These are phyloP conservation scores for Clupea harengus DNA, from an alignment of 2,113 vertebrate species.

Conservation along the genomic window DNA sequence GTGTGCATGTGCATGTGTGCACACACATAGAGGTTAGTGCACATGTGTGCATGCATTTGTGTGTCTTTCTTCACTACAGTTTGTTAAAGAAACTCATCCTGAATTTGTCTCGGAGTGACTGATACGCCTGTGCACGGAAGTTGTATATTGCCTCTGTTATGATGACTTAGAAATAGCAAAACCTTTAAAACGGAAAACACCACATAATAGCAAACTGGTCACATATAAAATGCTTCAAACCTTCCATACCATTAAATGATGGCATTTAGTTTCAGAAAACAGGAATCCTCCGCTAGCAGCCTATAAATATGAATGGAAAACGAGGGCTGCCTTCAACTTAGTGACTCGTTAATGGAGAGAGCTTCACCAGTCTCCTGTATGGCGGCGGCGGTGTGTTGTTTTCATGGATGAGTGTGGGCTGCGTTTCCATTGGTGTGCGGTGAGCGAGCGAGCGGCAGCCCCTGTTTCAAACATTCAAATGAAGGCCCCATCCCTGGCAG, in stretches of 20 bases:
- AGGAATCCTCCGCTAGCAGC: not conserved
- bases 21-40: not conserved
- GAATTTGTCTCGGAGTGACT: not conserved
- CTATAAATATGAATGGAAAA: conserved; percentile 14
- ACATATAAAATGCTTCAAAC: not conserved
- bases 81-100: not conserved
- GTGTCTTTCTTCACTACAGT: not conserved
- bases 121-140: not conserved
- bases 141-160: not conserved
- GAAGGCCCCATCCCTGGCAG: conserved; percentile 38
- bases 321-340: not conserved
- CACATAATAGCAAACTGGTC: not conserved
- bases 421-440: not conserved
- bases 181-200: not conserved
- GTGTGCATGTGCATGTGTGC: not conserved
- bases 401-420: not conserved
- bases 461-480: conserved; percentile 26
- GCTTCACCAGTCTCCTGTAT: not conserved
- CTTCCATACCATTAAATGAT: not conserved
- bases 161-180: not conserved
- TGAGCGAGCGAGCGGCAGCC: not conserved
- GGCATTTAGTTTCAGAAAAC: not conserved
- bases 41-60: not conserved
- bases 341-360: conserved; percentile 15
- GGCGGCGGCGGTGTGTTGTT: not conserved